These are phyloP conservation scores for Lycocorax pyrrhopterus DNA, from an alignment of 2,113 vertebrate genomes.

Conservation along the genomic window DNA sequence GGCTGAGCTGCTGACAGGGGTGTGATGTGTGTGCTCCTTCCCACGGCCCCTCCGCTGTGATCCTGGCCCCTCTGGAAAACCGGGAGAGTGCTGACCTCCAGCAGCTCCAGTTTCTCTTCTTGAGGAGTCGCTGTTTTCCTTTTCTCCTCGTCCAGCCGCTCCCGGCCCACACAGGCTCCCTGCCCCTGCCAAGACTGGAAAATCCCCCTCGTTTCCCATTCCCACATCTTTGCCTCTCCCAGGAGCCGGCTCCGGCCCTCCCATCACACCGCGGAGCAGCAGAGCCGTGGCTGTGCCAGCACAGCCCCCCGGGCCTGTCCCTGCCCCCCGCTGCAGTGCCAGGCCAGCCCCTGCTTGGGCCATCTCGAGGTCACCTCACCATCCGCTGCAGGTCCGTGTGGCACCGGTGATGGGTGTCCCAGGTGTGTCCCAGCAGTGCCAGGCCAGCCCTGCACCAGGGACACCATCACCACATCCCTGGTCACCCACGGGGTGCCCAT, in stretches of 20 bases:
- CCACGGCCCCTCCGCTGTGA: accelerated
- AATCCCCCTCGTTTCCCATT: slow-evolving; percentile 49
- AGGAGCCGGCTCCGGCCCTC: slow-evolving; percentile 51
- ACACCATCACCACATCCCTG: accelerated
- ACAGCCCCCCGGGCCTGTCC: not conserved
- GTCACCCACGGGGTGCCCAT: not conserved
- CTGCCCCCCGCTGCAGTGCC: not conserved
- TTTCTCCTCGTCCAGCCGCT: slow-evolving; percentile 53
- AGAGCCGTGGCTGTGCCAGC: accelerated
- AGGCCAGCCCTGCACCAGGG: not conserved
- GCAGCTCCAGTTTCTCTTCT: slow-evolving; percentile 65
- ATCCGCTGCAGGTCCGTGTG: slow-evolving; percentile 9
- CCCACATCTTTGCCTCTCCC: slow-evolving; percentile 38
- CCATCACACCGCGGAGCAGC: accelerated
- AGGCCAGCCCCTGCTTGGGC: not conserved
- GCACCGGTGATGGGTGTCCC: slow-evolving; percentile 37
- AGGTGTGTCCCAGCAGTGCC: not conserved
- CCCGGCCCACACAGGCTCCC: not conserved
- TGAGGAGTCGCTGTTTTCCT: slow-evolving; percentile 34
- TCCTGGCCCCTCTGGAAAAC: not conserved
- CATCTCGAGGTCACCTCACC: not conserved
- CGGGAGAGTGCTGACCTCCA: slow-evolving; percentile 49
- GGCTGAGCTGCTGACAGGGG: not conserved
- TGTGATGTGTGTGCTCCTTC: not conserved
- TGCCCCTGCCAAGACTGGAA: slow-evolving; percentile 28